phyloP scores from a whole-genome alignment of 2,797 vertebrate species.

The Tympanoctomys barrerae region DNA sequence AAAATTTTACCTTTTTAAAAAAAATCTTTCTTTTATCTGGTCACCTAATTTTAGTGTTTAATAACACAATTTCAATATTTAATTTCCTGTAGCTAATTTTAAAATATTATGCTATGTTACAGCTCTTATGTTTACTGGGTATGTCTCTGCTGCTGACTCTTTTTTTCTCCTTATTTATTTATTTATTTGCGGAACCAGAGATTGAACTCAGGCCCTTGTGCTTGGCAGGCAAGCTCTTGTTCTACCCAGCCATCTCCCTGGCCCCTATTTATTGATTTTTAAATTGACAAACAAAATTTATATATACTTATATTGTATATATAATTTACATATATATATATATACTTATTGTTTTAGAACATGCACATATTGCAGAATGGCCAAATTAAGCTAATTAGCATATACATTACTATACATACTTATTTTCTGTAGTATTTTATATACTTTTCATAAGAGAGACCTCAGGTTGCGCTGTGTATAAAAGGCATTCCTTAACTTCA shows the following conservation, averaged over 20 bases:
- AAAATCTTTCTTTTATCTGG: neutral
- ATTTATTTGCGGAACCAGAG: neutral
- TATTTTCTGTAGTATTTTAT: neutral
- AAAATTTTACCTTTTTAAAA: neutral
- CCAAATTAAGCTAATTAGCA: neutral
- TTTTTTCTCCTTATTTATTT: neutral
- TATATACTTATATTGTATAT: neutral
- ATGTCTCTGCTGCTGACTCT: neutral
- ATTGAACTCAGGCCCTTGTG: too few relatives aligned
- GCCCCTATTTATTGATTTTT: neutral
- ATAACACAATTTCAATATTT: neutral
- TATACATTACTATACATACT: neutral
- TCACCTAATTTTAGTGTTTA: constrained; percentile 19
- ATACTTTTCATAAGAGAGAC: neutral
- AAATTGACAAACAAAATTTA: neutral
- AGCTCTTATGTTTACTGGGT: neutral
- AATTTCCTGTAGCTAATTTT: constrained; percentile 6
- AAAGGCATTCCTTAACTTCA: neutral
- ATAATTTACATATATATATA: too few relatives aligned
- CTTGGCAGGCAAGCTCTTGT: too few relatives aligned
- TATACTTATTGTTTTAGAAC: neutral
- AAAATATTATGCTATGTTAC: neutral
- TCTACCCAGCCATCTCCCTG: too few relatives aligned
- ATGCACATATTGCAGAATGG: neutral
- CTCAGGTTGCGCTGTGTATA: neutral